Conservation (phyloP, 2,797 vertebrate genomes). For the Tympanoctomys barrerae region DNA sequence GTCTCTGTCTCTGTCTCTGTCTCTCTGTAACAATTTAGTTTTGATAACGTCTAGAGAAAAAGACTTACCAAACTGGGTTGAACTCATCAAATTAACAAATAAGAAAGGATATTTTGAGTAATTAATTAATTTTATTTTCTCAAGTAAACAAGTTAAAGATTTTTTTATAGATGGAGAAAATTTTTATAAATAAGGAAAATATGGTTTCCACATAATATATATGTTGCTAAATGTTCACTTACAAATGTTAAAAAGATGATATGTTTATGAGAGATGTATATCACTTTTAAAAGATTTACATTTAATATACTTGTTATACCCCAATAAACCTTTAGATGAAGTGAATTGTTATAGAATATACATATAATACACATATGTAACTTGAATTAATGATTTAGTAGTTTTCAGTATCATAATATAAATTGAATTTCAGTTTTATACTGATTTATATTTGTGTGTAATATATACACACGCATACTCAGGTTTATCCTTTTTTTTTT, state of each 20-base stretch:
- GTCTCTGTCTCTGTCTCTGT: background rate
- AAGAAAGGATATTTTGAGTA: background rate
- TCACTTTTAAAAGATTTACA: constrained; percentile 26
- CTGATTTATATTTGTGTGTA: background rate
- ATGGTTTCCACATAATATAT: background rate
- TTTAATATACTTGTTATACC: background rate
- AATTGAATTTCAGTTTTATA: background rate
- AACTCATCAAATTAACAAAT: constrained; percentile 53
- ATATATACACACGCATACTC: background rate
- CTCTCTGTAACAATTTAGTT: constrained; percentile 41
- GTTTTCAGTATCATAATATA: background rate
- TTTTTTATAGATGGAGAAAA: constrained; percentile 29
- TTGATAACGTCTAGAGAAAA: constrained; percentile 51
- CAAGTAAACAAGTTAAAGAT: background rate
- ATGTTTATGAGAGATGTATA: background rate
- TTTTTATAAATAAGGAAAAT: constrained; percentile 53
- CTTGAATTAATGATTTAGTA: background rate
- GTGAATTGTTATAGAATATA: background rate
- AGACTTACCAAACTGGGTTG: constrained; percentile 52
- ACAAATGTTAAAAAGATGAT: background rate
- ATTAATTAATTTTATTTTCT: constrained; percentile 57
- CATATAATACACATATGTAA: background rate
- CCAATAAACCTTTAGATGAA: background rate
- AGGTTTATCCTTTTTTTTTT: background rate
- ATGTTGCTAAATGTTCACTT: background rate